Conservation (phyloP, 1,140 invertebrate species). For the Brachystomella parvula region DNA sequence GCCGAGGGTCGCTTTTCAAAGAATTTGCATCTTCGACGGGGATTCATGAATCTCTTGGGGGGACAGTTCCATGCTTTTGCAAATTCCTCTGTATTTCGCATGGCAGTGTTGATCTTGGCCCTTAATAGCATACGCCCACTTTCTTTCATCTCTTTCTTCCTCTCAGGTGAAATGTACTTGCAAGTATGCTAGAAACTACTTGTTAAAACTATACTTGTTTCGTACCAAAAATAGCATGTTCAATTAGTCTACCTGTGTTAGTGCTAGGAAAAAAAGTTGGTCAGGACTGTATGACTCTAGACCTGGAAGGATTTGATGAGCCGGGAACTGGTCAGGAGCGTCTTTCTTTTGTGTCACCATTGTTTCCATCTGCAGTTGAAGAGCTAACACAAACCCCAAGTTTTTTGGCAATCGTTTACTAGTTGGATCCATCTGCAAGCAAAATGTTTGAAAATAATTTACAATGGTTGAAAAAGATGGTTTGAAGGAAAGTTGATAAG, state of each 20-base stretch:
- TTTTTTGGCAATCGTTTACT: neutral
- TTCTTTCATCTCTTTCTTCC: neutral
- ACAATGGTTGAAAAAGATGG: too few relatives aligned
- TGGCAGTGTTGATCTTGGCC: slow-evolving; percentile 50
- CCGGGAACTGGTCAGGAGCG: neutral
- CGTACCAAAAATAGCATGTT: neutral
- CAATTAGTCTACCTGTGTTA: slow-evolving; percentile 22
- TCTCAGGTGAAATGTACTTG: neutral
- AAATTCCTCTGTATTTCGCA: slow-evolving; percentile 50
- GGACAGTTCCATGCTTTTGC: slow-evolving; percentile 48
- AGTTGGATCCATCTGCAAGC: neutral
- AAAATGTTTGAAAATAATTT: neutral
- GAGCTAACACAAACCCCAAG: neutral
- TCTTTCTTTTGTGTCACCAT: too few relatives aligned
- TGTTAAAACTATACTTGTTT: too few relatives aligned
- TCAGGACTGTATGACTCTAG: slow-evolving; percentile 20
- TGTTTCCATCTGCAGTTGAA: slow-evolving; percentile 5
- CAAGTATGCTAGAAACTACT: slow-evolving; percentile 15
- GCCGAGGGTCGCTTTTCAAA: slow-evolving; percentile 6
- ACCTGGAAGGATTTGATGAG: slow-evolving; percentile 25
- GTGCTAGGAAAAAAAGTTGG: slow-evolving; percentile 18
- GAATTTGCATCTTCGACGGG: slow-evolving; percentile 46
- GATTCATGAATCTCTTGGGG: slow-evolving; percentile 48
- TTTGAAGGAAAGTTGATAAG: too few relatives aligned
- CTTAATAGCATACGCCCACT: slow-evolving; percentile 15